Evolutionary conservation across 2,113 vertebrate genomes (phyloP).

Genomic region (Ammodramus savannarum): DNA sequence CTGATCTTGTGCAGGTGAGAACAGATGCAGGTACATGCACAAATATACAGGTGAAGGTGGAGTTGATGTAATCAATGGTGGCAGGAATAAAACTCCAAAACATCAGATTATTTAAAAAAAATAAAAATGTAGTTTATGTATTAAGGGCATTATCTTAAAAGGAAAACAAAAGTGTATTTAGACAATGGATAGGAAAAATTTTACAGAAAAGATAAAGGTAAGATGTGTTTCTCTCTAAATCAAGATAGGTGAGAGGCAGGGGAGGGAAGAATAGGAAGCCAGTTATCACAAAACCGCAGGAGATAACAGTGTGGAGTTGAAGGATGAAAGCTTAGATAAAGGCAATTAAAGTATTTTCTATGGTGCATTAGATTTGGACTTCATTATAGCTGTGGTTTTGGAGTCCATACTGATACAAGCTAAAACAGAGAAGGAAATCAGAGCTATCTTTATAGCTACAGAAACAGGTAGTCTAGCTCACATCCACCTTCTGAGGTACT

Average conservation of each 20-base stretch:
- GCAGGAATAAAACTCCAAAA: not conserved
- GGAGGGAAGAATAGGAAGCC: not conserved
- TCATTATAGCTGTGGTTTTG: not conserved
- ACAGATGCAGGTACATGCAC: not conserved
- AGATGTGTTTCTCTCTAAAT: not conserved
- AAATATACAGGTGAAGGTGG: not conserved
- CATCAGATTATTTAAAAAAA: not conserved
- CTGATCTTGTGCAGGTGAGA: not conserved
- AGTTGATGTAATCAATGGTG: not conserved
- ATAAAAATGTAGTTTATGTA: not conserved
- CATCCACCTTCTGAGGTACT: not conserved
- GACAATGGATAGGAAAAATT: not conserved
- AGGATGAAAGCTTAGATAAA: not conserved
- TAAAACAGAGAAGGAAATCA: not conserved
- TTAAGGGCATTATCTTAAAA: not conserved
- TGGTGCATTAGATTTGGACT: not conserved
- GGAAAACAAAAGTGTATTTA: not conserved
- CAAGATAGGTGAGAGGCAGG: not conserved
- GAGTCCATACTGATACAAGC: not conserved
- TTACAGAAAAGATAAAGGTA: not conserved
- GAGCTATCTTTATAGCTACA: not conserved
- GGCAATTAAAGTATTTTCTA: not conserved
- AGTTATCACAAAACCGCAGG: not conserved
- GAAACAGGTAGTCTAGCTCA: not conserved
- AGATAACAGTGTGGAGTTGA: not conserved